Percentiles rank a stretch among this genome's conserved stretches.
Evolutionary conservation across 2,888 invertebrate species (phyloP).

Genomic region (Pandemis cinnamomeana): DNA sequence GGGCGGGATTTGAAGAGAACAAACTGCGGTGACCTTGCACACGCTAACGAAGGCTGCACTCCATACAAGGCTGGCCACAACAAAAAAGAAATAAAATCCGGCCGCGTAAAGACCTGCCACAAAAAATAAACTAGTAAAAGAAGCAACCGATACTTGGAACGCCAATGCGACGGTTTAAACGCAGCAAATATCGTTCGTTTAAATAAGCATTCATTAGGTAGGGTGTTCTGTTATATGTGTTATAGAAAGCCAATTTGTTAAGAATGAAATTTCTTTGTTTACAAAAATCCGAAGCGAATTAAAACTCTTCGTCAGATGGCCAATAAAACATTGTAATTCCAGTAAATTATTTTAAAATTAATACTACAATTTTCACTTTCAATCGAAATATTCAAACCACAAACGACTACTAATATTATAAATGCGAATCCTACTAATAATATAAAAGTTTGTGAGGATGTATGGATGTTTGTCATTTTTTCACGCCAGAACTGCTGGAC

Average conservation of each 20-base stretch:
- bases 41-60: constrained; percentile 79
- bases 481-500: too few relatives aligned
- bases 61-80: constrained; percentile 69
- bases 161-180: constrained; percentile 61
- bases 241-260: neutral
- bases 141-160: constrained; percentile 63
- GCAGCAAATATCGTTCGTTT: constrained; percentile 33
- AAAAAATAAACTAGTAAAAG: constrained; percentile 76
- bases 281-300: too few relatives aligned
- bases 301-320: too few relatives aligned
- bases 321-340: too few relatives aligned
- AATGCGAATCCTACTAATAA: too few relatives aligned
- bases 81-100: constrained; percentile 69
- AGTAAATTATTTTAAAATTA: too few relatives aligned
- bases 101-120: constrained; percentile 75
- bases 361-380: too few relatives aligned
- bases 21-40: constrained; percentile 75
- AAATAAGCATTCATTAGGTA: neutral
- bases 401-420: too few relatives aligned
- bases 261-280: too few relatives aligned
- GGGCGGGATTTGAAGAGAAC: constrained; percentile 56
- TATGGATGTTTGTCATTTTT: too few relatives aligned
- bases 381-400: too few relatives aligned
- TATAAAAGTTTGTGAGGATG: too few relatives aligned
- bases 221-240: neutral